phyloP scores from a whole-genome alignment of 2,113 vertebrate genomes.

The Herpailurus yagouaroundi region DNA sequence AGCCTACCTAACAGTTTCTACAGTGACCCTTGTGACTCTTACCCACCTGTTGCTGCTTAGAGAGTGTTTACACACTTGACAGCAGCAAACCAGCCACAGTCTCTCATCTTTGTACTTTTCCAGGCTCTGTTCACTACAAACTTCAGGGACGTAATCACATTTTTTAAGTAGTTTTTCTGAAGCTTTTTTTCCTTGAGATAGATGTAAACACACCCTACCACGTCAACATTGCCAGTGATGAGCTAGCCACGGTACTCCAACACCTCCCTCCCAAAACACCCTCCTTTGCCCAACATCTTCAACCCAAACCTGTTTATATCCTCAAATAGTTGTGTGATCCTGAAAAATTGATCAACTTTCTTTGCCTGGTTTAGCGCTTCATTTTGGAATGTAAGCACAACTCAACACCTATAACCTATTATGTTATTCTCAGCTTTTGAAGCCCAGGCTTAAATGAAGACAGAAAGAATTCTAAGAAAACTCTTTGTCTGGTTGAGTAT shows the following conservation, averaged over 20 bases:
- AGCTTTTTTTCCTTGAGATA: background rate
- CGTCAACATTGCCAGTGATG: background rate
- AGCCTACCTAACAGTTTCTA: background rate
- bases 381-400: background rate
- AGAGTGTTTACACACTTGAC: background rate
- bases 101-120: background rate
- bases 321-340: background rate
- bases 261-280: background rate
- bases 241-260: too few species aligned
- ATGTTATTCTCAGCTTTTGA: conserved; percentile 28
- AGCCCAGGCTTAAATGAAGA: background rate
- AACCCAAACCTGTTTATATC: background rate
- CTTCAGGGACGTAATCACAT: background rate
- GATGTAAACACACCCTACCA: background rate
- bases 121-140: background rate
- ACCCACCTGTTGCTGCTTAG: background rate
- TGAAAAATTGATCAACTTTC: background rate
- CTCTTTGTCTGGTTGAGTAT: background rate
- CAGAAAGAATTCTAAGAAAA: background rate
- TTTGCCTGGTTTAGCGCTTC: background rate
- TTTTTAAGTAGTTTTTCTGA: background rate
- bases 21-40: background rate
- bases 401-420: background rate
- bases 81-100: background rate
- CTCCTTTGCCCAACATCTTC: accelerated